phyloP scores from a whole-genome alignment of 2,888 invertebrate genomes.

The Ormyrus labotus region DNA sequence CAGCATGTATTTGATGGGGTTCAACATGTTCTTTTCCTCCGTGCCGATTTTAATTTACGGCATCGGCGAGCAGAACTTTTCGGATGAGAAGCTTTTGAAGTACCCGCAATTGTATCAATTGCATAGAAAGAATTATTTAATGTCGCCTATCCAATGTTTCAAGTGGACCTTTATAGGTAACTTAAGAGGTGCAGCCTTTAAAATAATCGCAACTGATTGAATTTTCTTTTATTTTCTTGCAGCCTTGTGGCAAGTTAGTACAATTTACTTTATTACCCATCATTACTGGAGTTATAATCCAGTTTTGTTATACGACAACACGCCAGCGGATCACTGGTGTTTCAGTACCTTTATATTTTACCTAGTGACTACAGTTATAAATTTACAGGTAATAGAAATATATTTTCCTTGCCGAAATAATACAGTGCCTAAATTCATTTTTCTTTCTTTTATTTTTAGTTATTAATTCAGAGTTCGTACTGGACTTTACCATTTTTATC shows the following conservation, averaged over 20 bases:
- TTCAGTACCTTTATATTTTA: constrained; percentile 69
- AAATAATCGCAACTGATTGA: not conserved
- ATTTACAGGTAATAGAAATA: constrained; percentile 65
- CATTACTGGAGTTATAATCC: constrained; percentile 75
- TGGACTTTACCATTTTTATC: constrained; percentile 80
- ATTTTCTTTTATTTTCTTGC: constrained; percentile 60
- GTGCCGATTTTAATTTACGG: constrained; percentile 85
- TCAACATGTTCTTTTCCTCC: constrained; percentile 86
- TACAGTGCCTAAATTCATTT: not conserved
- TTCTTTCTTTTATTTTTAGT: constrained; percentile 60
- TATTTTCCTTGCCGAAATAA: too few species aligned
- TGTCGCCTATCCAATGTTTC: constrained; percentile 81
- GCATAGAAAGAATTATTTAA: constrained; percentile 80
- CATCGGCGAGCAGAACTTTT: constrained; percentile 85
- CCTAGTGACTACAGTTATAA: constrained; percentile 66
- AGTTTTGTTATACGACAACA: constrained; percentile 77
- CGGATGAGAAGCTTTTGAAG: constrained; percentile 77
- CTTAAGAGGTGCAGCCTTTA: not conserved
- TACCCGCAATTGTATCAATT: constrained; percentile 84
- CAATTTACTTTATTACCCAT: constrained; percentile 80
- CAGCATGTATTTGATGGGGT: constrained; percentile 85
- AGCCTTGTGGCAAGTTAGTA: constrained; percentile 81
- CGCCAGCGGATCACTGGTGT: constrained; percentile 78
- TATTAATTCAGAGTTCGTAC: constrained; percentile 77
- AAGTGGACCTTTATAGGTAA: constrained; percentile 79